Evolutionary conservation across 2,797 vertebrate species (phyloP).

Genomic region (Buphagus erythrorhynchus): DNA sequence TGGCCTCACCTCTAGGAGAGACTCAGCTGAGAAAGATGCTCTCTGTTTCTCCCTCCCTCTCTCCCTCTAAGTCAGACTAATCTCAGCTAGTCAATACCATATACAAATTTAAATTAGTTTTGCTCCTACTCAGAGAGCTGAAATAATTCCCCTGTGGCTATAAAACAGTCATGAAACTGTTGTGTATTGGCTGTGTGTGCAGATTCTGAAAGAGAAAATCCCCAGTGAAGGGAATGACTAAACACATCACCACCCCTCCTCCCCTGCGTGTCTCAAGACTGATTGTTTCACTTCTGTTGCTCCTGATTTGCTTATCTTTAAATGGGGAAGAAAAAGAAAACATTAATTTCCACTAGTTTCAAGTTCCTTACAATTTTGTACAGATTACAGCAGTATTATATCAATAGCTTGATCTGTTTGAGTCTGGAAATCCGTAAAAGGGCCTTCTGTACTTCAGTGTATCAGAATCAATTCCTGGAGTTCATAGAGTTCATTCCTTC

Average conservation of each 20-base stretch:
- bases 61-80: background rate
- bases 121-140: background rate
- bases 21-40: background rate
- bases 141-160: background rate
- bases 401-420: background rate
- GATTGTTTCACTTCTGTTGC: conserved; percentile 52
- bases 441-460: background rate
- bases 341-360: background rate
- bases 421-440: background rate
- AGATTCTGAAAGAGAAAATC: conserved; percentile 17
- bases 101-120: background rate
- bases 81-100: background rate
- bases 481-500: background rate
- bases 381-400: background rate
- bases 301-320: conserved; percentile 5
- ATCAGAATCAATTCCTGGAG: background rate
- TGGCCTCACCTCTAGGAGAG: background rate
- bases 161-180: background rate
- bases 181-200: background rate
- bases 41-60: background rate
- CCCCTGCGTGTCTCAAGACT: background rate
- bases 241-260: background rate
- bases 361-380: background rate
- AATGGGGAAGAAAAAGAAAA: conserved; percentile 22
- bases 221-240: background rate